Evolutionary conservation across 2,888 invertebrate species (phyloP).

Genomic region (Machimus rusticus): DNA sequence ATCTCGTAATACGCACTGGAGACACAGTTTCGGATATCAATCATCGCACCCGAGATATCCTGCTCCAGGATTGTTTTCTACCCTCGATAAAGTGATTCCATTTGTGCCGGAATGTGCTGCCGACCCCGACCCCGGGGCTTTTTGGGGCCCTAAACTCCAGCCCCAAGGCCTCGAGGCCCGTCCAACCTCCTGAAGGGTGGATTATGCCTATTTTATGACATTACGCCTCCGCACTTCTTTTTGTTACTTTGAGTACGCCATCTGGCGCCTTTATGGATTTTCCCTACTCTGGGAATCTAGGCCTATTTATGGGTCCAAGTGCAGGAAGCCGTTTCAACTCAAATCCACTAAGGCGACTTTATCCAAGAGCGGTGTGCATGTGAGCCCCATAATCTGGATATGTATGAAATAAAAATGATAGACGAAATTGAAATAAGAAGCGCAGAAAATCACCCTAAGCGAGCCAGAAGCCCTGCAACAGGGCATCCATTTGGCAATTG

Average conservation of each 20-base stretch:
- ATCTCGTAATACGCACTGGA: conserved; percentile 39
- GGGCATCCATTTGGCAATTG: not conserved
- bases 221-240: conserved; percentile 18
- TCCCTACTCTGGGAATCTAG: conserved; percentile 8
- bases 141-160: not conserved
- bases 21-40: conserved; percentile 38
- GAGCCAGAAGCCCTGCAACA: not conserved
- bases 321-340: not conserved
- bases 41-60: conserved; percentile 36
- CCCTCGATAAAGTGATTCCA: conserved; percentile 39
- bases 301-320: not conserved
- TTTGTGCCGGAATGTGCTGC: conserved; percentile 33
- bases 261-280: conserved; percentile 37
- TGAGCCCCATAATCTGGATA: not conserved
- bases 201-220: conserved; percentile 35
- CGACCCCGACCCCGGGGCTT: not conserved
- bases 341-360: not conserved
- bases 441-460: not conserved
- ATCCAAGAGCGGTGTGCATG: not conserved
- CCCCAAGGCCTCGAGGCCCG: not conserved
- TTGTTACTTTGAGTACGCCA: conserved; percentile 24
- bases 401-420: not conserved
- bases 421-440: not conserved
- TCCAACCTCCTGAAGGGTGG: conserved; percentile 6
- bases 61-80: conserved; percentile 31